phyloP scores from a whole-genome alignment of 2,888 invertebrate species.

The Linyphia triangularis region DNA sequence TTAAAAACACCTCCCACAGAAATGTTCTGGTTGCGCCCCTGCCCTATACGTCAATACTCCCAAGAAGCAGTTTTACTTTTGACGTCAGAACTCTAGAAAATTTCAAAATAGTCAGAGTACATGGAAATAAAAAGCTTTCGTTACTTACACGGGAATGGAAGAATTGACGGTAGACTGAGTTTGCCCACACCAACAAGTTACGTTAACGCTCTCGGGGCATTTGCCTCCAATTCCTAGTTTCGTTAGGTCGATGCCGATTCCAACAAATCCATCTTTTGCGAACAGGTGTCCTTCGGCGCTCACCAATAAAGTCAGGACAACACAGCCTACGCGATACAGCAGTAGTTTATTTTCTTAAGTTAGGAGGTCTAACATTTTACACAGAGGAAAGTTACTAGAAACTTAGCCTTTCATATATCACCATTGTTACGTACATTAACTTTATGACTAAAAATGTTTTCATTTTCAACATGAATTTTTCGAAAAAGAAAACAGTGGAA shows the following conservation, averaged over 20 bases:
- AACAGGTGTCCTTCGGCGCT: constrained; percentile 49
- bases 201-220: constrained; percentile 40
- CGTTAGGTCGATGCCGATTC: constrained; percentile 55
- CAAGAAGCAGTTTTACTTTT: too few species aligned
- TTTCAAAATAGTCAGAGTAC: background rate
- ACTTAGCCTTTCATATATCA: too few species aligned
- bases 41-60: too few species aligned
- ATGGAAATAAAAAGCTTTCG: background rate
- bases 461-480: too few species aligned
- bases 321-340: constrained; percentile 50
- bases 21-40: too few species aligned
- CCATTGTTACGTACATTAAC: too few species aligned
- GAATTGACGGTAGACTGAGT: background rate
- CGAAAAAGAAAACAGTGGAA: too few species aligned
- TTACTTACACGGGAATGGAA: constrained; percentile 56
- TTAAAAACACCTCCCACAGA: too few species aligned
- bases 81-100: too few species aligned
- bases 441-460: too few species aligned
- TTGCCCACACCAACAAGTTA: constrained; percentile 38
- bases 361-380: too few species aligned
- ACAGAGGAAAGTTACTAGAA: too few species aligned
- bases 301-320: constrained; percentile 15
- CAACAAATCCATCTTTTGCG: constrained; percentile 62
- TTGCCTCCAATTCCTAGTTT: constrained; percentile 39
- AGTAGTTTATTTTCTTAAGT: background rate